These are phyloP conservation scores for Myxocyprinus asiaticus DNA, from an alignment of 2,113 vertebrate species.

Conservation along the genomic window DNA sequence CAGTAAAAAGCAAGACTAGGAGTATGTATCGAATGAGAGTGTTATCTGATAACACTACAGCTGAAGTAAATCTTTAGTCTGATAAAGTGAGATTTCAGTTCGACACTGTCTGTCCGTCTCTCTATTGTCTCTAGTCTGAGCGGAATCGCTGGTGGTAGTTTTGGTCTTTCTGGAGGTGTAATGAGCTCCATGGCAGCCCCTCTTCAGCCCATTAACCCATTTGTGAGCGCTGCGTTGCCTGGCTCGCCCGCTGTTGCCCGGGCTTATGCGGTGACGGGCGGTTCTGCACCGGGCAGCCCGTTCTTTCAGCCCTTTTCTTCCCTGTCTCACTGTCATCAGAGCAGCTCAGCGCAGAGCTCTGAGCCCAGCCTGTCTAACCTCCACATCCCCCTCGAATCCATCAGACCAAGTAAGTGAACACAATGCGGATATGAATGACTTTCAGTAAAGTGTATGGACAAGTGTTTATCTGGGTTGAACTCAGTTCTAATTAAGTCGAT, in stretches of 20 bases:
- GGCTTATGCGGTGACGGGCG: conserved; percentile 54
- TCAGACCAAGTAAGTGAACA: conserved; percentile 87
- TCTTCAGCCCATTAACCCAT: conserved; percentile 32
- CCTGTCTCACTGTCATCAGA: conserved; percentile 74
- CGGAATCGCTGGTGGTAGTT: conserved; percentile 51
- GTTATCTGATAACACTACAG: too few relatives aligned
- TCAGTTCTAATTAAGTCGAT: not conserved
- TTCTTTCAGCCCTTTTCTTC: conserved; percentile 80
- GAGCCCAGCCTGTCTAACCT: conserved; percentile 85
- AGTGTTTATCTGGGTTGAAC: too few relatives aligned
- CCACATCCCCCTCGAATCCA: conserved; percentile 87
- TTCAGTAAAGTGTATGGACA: too few relatives aligned
- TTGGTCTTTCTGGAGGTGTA: conserved; percentile 53
- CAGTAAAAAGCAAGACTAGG: too few relatives aligned
- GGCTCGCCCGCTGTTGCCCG: conserved; percentile 70
- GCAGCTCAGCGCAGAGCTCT: conserved; percentile 80
- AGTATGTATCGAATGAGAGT: too few relatives aligned
- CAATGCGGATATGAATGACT: not conserved
- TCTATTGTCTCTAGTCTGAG: conserved; percentile 53
- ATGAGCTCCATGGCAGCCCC: not conserved
- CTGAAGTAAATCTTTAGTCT: too few relatives aligned
- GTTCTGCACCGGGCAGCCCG: conserved; percentile 78
- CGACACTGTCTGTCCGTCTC: not conserved
- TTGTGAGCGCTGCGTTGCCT: conserved; percentile 35
- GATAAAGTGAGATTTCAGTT: too few relatives aligned